These are phyloP conservation scores for Nowickia ferox DNA, from an alignment of 2,888 invertebrate genomes.

Conservation along the genomic window DNA sequence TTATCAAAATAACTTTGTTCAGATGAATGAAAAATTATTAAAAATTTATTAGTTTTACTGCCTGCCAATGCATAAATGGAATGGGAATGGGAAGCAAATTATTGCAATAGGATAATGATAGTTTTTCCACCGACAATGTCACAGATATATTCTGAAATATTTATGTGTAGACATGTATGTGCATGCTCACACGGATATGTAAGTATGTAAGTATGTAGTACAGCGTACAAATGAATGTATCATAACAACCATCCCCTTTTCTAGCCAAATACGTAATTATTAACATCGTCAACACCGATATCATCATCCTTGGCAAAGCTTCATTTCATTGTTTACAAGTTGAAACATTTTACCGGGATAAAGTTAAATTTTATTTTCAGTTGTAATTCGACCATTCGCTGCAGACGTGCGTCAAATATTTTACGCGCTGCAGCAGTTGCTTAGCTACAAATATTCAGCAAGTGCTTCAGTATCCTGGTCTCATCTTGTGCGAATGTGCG, in stretches of 20 bases:
- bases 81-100: background rate
- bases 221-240: background rate
- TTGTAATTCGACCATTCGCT: constrained; percentile 84
- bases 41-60: background rate
- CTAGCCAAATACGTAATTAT: constrained; percentile 43
- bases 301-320: constrained; percentile 64
- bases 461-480: constrained; percentile 54
- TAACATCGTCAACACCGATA: constrained; percentile 44
- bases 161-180: too few relatives aligned
- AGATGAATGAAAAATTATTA: constrained; percentile 1
- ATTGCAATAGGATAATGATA: constrained; percentile 44
- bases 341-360: constrained; percentile 83
- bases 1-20: background rate
- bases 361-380: constrained; percentile 83
- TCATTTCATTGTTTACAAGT: constrained; percentile 65
- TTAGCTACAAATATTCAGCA: constrained; percentile 56
- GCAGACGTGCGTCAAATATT: constrained; percentile 74
- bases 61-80: background rate
- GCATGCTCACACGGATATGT: background rate
- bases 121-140: constrained; percentile 73
- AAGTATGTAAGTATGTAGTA: too few relatives aligned
- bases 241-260: constrained; percentile 59
- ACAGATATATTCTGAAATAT: constrained; percentile 22
- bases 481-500: constrained; percentile 25
- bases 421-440: constrained; percentile 70